Evolutionary conservation across 2,797 vertebrate genomes (phyloP), one percentile per base, ranked within the genome.

Genomic region (Anomalospiza imberbis): DNA sequence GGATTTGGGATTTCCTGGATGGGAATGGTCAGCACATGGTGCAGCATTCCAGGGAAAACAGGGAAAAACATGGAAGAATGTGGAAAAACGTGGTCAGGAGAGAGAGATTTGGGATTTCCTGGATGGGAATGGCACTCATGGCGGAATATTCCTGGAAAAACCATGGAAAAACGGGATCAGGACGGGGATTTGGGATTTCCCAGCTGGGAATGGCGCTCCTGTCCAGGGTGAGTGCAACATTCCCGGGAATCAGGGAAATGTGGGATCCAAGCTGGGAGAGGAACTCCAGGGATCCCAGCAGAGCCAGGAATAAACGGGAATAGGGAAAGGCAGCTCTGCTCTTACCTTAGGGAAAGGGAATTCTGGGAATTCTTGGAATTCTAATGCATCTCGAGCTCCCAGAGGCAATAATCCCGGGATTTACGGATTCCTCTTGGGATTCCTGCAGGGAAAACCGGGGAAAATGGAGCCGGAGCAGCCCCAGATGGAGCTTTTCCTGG

Each of bases 261-360:
- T 20, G 77, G 77, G 42, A 68, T 31, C 40, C 25, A 48, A 42
- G 10, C 2, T 1, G 5, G 16, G n/a, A 36, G 0, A 17, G 24
- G 55, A 58, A 58, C 16, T 36, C 55, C 55, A 12, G 34, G 16
- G 34, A 58, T 12, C 55, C 55, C 55, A 5, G 32, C 4, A 42
- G 29, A 42, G 16, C 26, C 2, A 0, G 44, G 61, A 42, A 36
- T 4, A 7, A 36, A 7, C 0, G 0, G 62, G 62, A 54, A 42
- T 1, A 2, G 13, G 63, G 24, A 22, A 48, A 40, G 32, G 10
- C 6, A 1, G 76, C 58, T 81, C 72, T n/a, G 28, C 38, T 17
- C 97, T 96, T 93, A 98, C 97, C 97, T 97, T 74, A 89, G 79
- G 94, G 87, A 91, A 96, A 88, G 80, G 92, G 83, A 97, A 88